Evolutionary conservation across 2,888 invertebrate species (phyloP), one percentile per base, ranked within the genome.

Genomic region (Eilema caniola): DNA sequence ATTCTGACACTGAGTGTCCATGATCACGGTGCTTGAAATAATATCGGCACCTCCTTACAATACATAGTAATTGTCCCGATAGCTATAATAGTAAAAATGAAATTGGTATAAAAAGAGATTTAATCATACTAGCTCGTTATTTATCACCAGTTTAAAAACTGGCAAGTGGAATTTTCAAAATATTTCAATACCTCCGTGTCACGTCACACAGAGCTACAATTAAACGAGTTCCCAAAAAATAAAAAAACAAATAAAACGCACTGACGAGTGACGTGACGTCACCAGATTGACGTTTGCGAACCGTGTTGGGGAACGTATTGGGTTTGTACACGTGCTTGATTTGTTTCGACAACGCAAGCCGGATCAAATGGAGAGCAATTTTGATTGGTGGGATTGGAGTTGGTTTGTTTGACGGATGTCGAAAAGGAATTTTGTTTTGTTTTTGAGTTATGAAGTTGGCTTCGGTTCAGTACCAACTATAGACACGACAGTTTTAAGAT

Each of bases 211-310:
- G 23, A 33, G 33, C 16, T 20, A 47, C 25, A 56, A 65, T 65
- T 65, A 65, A 65, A 65, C 28, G 23, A 31, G 25, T 28, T 12
- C 3, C 7, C 14, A 11, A 24, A 28, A 33, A 33, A 33, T 33
- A 33, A 28, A 65, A 56, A 23, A 57, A 59, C 66, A 60, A 25
- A 67, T 31, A 60, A 33, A 61, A 61, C 47, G 10, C n/a, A 20
- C 20, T n/a, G 25, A 56, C 65, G 33, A n/a, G 28, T 67, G 67
- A 67, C 61, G 47, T 66, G 61, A 67, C 61, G 67, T 47, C 12
- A 61, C 11, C 28, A 16, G 10, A 16, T 47, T 61, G 60, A 67
- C 67, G 67, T 60, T 8, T 20, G 37, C n/a, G 60, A 47, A n/a
- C 47, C 41, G 24, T 53, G 60, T 28, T 16, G 31, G 23, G 67